Evolutionary conservation across 2,113 vertebrate species (phyloP), one percentile per base, ranked within the genome.

Genomic region (Sylvia atricapilla): DNA sequence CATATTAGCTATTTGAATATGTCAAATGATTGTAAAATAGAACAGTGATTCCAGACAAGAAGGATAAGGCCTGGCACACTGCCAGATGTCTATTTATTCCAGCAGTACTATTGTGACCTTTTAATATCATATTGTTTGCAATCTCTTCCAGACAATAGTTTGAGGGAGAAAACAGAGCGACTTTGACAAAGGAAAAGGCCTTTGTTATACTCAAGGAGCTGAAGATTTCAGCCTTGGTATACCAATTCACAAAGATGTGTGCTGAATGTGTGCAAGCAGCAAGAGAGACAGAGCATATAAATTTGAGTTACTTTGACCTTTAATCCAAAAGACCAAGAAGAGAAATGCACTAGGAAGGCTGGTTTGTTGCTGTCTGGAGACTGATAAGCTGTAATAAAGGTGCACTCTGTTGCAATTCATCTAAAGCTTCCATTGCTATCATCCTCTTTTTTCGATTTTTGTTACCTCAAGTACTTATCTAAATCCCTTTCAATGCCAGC

Each of bases 321-420:
- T 98, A 97, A 97, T 98, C 97, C 93, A 79, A 87, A 97, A 96
- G 62, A 97, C 95, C 96, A 96, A 55, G 88, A 94, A 96, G 91
- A 97, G 96, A 96, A 97, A 97, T 97, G 94, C 93, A 77, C 90
- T 47, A 91, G 90, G 95, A 96, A 98, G 93, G 67, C 70, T 93
- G 95, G 97, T 97, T 97, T 98, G 97, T 97, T 97, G 97, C 97
- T 98, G 97, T 96, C 97, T 97, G 97, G 97, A 98, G 97, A 97
- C 97, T 97, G 98, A 98, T 98, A 98, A 98, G 94, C 97, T 96
- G 75, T 97, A 98, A 97, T 98, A 98, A 98, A 98, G 94, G 97
- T 96, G 94, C 97, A 96, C 96, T 98, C 95, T 0, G 11, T 93
- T 97, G 96, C 98, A 98, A 97, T 97, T 97, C 97, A 97, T 98